Conservation (phyloP, 2,888 invertebrate species). For the Trypoxylon attenuatum region DNA sequence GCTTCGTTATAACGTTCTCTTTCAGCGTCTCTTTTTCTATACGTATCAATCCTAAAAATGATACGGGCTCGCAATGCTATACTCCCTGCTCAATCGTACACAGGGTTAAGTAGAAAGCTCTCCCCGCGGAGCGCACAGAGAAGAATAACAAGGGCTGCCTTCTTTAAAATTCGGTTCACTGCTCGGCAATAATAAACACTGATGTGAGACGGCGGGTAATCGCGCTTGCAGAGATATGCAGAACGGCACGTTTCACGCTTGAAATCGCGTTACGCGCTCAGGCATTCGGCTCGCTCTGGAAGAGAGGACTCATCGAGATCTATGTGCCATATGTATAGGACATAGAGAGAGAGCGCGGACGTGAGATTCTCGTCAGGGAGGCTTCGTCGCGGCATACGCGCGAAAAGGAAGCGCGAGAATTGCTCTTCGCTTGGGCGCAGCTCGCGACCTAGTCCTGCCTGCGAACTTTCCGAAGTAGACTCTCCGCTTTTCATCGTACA, state of each 20-base stretch:
- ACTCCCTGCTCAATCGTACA: slow-evolving; percentile 35
- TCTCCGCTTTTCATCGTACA: too few relatives aligned
- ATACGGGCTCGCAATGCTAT: slow-evolving; percentile 44
- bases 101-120: background rate
- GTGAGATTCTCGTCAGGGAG: too few relatives aligned
- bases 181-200: background rate
- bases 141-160: background rate
- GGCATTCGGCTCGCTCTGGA: background rate
- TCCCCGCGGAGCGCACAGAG: background rate
- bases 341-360: background rate
- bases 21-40: slow-evolving; percentile 2
- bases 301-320: background rate
- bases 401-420: background rate
- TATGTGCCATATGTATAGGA: too few relatives aligned
- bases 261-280: too few relatives aligned
- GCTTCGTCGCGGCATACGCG: too few relatives aligned
- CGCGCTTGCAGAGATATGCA: background rate
- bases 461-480: background rate
- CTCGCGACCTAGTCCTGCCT: background rate
- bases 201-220: background rate
- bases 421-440: background rate
- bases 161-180: background rate
- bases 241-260: background rate
- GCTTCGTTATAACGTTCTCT: background rate
- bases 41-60: slow-evolving; percentile 3